A percentile compares a stretch with the other conserved stretches of the same genome.
These are phyloP conservation scores for Bufo gargarizans DNA, from an alignment of 2,113 vertebrate species.

Conservation along the genomic window DNA sequence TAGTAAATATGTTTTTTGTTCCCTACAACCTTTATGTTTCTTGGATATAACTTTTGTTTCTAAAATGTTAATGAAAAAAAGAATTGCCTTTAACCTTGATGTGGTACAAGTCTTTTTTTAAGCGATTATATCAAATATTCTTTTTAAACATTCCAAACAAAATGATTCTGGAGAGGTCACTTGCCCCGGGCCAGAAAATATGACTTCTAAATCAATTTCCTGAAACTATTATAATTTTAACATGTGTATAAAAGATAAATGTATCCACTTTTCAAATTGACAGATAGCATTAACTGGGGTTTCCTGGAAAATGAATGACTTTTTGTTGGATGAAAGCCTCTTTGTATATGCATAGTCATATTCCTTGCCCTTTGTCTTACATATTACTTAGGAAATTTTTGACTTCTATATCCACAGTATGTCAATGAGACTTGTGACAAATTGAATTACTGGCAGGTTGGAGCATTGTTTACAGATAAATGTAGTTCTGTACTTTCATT, in stretches of 20 bases:
- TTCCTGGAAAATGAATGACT: slow-evolving; percentile 27
- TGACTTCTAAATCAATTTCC: slow-evolving; percentile 5
- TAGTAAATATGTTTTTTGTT: too few species aligned
- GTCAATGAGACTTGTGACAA: not conserved
- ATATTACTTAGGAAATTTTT: not conserved
- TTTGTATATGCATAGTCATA: not conserved
- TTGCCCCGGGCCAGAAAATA: not conserved
- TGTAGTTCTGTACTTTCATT: not conserved
- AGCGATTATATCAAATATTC: not conserved
- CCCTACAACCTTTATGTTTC: not conserved
- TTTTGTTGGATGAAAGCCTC: not conserved
- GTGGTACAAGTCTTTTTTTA: not conserved
- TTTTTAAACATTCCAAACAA: not conserved
- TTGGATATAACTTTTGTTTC: not conserved
- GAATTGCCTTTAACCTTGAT: not conserved
- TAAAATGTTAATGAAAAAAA: not conserved
- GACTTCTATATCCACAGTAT: not conserved
- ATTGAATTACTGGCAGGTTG: not conserved
- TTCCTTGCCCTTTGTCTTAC: not conserved
- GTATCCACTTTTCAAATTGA: slow-evolving; percentile 7
- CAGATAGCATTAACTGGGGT: not conserved
- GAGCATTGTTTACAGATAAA: not conserved
- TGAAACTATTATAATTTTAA: slow-evolving; percentile 8
- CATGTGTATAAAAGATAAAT: slow-evolving; percentile 9
- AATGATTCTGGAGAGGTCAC: not conserved